Evolutionary conservation across 2,797 vertebrate genomes (phyloP), one percentile per base, ranked within the genome.

Genomic region (Mormyrus proboscirostris): DNA sequence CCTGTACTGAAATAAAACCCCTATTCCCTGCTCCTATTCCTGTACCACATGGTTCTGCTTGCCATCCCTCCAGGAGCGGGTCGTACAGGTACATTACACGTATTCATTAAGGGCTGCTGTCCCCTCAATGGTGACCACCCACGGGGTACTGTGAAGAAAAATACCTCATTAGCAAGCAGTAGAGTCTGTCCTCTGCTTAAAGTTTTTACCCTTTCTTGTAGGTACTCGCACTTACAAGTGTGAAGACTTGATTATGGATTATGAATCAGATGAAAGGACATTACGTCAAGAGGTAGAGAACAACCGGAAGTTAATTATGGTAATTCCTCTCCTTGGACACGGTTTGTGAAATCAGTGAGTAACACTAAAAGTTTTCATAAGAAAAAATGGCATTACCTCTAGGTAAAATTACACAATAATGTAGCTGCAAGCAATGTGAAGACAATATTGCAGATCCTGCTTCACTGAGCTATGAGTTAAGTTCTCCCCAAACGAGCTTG

Each of bases 151-250:
- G n/a, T 10, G 47, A 84, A 22, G 82, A 22, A 50, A 84, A 84
- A 79, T n/a, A 44, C 73, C 73, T 79, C 82, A 84, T 84, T 84
- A 47, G 49, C 22, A 49, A 84, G 82, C 82, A 84, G 19, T 86
- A 88, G 25, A 51, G 19, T 16, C 8, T 44, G 65, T 51, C 49
- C 82, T 84, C 44, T 49, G 53, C 87, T 49, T 84, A 49, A 88
- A 84, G 87, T 88, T 76, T 62, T 33, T 83, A 57, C 7, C n/a
- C 49, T 88, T 88, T 73, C 29, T 19, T 1, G 73, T 57, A 10
- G 87, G 44, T 84, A 22, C 8, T 84, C 49, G 4, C 49, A 47
- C 41, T 50, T 51, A 47, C n/a, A 84, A 84, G 44, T 25, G 44
- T 51, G 44, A 84, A 44, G n/a, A 51, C 82, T 49, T 84, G 49